Conservation (phyloP, 2,888 invertebrate genomes). For the Mesopsocus fuscifrons region DNA sequence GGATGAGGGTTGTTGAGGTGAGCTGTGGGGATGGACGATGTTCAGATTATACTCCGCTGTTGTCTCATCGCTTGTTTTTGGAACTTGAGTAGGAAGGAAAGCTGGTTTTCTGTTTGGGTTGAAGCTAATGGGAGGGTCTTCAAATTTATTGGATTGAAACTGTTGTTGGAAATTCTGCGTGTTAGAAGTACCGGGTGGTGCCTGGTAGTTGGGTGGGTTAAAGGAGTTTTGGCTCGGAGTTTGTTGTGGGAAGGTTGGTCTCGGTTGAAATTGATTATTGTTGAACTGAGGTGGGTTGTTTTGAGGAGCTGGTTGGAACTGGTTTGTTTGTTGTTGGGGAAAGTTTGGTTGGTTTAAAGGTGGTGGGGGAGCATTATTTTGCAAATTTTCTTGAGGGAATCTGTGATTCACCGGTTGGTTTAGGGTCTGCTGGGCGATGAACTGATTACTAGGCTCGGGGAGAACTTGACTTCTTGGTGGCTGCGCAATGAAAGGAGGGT, state of each 20-base stretch:
- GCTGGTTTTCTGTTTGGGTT: slow-evolving; percentile 8
- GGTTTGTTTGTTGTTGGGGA: slow-evolving; percentile 9
- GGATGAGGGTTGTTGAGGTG: neutral
- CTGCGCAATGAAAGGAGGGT: neutral
- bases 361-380: slow-evolving; percentile 5
- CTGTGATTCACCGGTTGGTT: neutral
- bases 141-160: neutral
- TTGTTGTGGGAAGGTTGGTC: slow-evolving; percentile 12
- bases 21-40: neutral
- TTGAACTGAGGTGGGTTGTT: no score
- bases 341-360: neutral
- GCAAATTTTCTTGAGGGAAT: slow-evolving; percentile 10
- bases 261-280: no score
- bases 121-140: neutral
- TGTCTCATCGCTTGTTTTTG: neutral
- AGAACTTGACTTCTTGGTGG: neutral
- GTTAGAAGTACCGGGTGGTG: slow-evolving; percentile 12
- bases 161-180: slow-evolving; percentile 8
- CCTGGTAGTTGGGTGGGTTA: slow-evolving; percentile 14
- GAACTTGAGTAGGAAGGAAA: slow-evolving; percentile 5
- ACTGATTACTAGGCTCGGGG: neutral
- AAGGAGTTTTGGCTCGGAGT: slow-evolving; percentile 13
- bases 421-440: neutral
- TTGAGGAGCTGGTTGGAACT: neutral
- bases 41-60: slow-evolving; percentile 3